These are phyloP conservation scores for Forbesichthys papilliferus DNA, from an alignment of 2,113 vertebrate genomes.

Conservation along the genomic window DNA sequence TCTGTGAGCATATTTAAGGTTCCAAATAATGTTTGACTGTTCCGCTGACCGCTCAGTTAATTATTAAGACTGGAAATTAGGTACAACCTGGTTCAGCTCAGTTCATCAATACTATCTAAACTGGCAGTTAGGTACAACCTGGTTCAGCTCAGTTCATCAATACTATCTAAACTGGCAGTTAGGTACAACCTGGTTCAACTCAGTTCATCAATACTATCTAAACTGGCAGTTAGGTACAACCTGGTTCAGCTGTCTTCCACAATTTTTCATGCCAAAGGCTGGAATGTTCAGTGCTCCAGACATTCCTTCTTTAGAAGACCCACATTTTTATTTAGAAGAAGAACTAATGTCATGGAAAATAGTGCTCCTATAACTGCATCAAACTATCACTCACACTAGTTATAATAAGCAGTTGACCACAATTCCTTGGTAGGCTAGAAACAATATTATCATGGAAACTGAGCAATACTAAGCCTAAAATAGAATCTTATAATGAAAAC, in stretches of 20 bases:
- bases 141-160: conserved; percentile 5
- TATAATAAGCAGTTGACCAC: conserved; percentile 22
- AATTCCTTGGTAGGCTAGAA: conserved; percentile 40
- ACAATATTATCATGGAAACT: conserved; percentile 56
- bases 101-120: conserved; percentile 22
- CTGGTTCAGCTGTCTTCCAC: conserved; percentile 30
- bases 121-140: conserved; percentile 26
- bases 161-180: neutral
- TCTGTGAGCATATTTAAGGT: conserved; percentile 21
- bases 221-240: conserved; percentile 29
- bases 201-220: conserved; percentile 23
- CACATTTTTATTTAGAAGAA: conserved; percentile 5
- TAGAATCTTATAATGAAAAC: conserved; percentile 17
- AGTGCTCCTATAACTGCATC: conserved; percentile 41
- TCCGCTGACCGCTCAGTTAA: too few relatives aligned
- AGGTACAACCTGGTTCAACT: conserved; percentile 11
- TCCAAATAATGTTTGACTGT: conserved; percentile 31
- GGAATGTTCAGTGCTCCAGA: conserved; percentile 44
- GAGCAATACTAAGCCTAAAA: conserved; percentile 27
- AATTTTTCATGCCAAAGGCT: conserved; percentile 25
- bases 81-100: conserved; percentile 17
- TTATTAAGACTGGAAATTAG: neutral
- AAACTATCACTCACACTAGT: conserved; percentile 45
- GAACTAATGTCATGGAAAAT: conserved; percentile 29
- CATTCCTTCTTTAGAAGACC: conserved; percentile 46